Evolutionary conservation across 2,113 vertebrate species (phyloP).

Genomic region (Stigmatopora argus): DNA sequence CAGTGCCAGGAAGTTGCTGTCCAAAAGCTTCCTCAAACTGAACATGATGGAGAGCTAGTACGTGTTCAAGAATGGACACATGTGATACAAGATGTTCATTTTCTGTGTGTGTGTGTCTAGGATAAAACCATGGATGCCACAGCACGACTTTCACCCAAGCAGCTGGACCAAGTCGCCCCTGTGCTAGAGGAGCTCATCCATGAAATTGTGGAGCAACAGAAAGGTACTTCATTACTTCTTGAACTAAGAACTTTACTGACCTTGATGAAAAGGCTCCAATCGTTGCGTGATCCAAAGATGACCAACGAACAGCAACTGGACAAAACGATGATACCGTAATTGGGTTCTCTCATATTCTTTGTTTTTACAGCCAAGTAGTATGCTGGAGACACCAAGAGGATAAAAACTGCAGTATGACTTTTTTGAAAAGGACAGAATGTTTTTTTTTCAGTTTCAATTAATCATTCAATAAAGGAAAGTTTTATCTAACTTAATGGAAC

Average conservation of each 20-base stretch:
- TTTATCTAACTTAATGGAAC: constrained; percentile 12
- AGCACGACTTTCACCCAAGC: constrained; percentile 51
- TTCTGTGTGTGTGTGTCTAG: constrained; percentile 30
- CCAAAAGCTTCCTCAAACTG: constrained; percentile 32
- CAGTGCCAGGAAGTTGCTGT: constrained; percentile 47
- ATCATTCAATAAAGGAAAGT: constrained; percentile 55
- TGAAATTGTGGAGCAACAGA: constrained; percentile 47
- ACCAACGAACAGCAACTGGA: background rate
- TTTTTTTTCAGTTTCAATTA: constrained; percentile 49
- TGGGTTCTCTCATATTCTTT: constrained; percentile 18
- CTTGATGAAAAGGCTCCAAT: background rate
- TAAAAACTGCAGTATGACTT: constrained; percentile 37
- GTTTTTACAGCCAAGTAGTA: constrained; percentile 45
- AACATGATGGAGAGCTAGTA: constrained; percentile 36
- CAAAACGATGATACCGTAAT: background rate
- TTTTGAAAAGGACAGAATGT: constrained; percentile 30
- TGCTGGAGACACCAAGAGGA: constrained; percentile 2
- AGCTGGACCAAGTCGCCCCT: constrained; percentile 50
- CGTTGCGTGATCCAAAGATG: constrained; percentile 7
- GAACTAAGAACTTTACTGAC: background rate
- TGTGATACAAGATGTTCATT: background rate
- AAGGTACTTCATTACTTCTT: constrained; percentile 33
- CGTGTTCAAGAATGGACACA: constrained; percentile 11
- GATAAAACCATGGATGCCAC: constrained; percentile 55
- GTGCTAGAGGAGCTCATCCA: constrained; percentile 58